Evolutionary conservation across 1,140 invertebrate species (phyloP).

Genomic region (Neodiprion virginianus): DNA sequence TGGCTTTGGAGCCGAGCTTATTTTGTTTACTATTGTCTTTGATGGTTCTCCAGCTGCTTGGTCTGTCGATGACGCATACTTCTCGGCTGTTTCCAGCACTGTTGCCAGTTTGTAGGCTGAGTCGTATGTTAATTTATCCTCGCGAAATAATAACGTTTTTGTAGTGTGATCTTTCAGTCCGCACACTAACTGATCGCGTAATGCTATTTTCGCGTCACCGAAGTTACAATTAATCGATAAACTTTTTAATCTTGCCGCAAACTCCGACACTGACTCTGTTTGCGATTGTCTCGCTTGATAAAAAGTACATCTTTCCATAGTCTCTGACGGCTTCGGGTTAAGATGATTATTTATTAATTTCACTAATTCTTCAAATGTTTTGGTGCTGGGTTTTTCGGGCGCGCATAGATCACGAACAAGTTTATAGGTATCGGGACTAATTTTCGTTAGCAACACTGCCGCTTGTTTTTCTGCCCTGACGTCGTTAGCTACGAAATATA

Average conservation of each 20-base stretch:
- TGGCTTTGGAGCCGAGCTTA: too few relatives aligned
- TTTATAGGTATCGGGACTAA: conserved; percentile 39
- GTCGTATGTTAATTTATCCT: conserved; percentile 19
- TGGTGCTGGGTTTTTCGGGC: conserved; percentile 36
- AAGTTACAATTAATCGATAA: conserved; percentile 30
- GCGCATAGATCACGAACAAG: conserved; percentile 40
- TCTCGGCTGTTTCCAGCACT: conserved; percentile 13
- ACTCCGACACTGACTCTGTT: conserved; percentile 36
- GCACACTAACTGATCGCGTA: too few relatives aligned
- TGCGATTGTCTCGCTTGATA: conserved; percentile 34
- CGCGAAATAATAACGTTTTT: conserved; percentile 18
- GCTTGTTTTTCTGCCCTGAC: conserved; percentile 29
- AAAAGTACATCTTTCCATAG: conserved; percentile 42
- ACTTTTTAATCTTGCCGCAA: conserved; percentile 40
- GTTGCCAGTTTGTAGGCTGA: conserved; percentile 19
- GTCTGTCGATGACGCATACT: too few relatives aligned
- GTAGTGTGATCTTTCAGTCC: conserved; percentile 18
- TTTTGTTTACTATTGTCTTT: too few relatives aligned
- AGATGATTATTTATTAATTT: conserved; percentile 35
- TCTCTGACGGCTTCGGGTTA: conserved; percentile 38
- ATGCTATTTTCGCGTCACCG: conserved; percentile 17
- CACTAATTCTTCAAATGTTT: conserved; percentile 35
- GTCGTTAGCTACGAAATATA: conserved; percentile 38
- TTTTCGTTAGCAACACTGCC: conserved; percentile 35
- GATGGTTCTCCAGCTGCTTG: too few relatives aligned